Evolutionary conservation across 2,888 invertebrate genomes (phyloP), one percentile per base, ranked within the genome.

Genomic region (Melangyna quadrimaculata): DNA sequence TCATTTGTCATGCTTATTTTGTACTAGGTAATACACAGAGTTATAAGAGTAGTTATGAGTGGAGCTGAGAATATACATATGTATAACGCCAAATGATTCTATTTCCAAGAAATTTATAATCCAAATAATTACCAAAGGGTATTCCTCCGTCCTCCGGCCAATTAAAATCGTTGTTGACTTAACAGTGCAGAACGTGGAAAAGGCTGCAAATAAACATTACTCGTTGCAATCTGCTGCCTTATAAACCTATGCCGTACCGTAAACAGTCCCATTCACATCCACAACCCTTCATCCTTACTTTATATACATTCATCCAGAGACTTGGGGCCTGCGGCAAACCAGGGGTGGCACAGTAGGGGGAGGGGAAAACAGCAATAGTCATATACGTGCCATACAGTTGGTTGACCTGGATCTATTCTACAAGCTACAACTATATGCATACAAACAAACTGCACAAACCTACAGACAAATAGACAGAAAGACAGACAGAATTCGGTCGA

Each of bases 151-250:
- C 69, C 82, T 73, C 55, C 37, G 61, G 78, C 77, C 78, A 82
- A 82, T 82, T 82, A 82, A 82, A 82, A 73, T 73, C 32, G 72
- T 78, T 82, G 61, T 78, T 78, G 78, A 83, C 55, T 63, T 72
- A 83, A 83, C 78, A 73, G 78, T 53, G 67, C 78, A 73, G 73
- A 78, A 73, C 69, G 61, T 69, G 67, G 55, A 69, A 73, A 83
- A 69, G 78, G 63, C 82, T 78, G 69, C 82, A 83, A 82, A 82
- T 78, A 78, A 83, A 83, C 82, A 83, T 83, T 78, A 73, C 67
- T 70, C 73, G 61, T 69, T 73, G 69, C 73, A 78, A 78, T 77
- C 57, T 78, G 63, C 43, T 48, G 27, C 69, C 48, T 67, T 67
- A 29, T 59, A 55, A 22, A 22, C 51, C 51, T 24, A 35, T 32